Evolutionary conservation across 2,888 invertebrate species (phyloP).

Genomic region (Zaprionus lineosus): DNA sequence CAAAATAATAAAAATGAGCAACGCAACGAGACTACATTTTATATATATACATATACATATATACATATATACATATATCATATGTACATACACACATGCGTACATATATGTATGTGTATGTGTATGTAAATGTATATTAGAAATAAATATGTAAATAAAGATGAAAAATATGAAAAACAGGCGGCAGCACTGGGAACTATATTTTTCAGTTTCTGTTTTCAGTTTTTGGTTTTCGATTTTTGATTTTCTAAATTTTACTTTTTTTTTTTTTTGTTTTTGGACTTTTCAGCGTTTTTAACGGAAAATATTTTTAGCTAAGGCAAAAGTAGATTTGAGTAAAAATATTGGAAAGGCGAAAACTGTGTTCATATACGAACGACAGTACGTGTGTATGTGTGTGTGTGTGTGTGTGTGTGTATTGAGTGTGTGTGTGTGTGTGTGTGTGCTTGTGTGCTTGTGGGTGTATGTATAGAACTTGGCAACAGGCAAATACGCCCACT

Average conservation of each 20-base stretch:
- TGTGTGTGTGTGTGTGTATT: slow-evolving; percentile 4
- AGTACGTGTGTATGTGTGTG: slow-evolving; percentile 1
- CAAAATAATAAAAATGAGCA: slow-evolving; percentile 35
- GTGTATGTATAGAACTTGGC: slow-evolving; percentile 53
- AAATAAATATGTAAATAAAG: slow-evolving; percentile 59
- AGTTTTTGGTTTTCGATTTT: slow-evolving; percentile 17
- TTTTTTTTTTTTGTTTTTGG: slow-evolving; percentile 35
- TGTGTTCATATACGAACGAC: slow-evolving; percentile 4
- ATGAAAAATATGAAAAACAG: slow-evolving; percentile 73
- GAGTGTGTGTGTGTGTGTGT: slow-evolving; percentile 3
- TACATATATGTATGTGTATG: not conserved
- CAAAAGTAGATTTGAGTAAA: slow-evolving; percentile 39
- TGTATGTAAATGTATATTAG: slow-evolving; percentile 19
- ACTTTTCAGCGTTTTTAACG: slow-evolving; percentile 49
- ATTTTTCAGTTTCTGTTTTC: slow-evolving; percentile 3
- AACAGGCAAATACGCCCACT: slow-evolving; percentile 65
- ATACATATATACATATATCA: slow-evolving; percentile 15
- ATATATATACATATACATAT: not conserved
- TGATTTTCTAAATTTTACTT: slow-evolving; percentile 22
- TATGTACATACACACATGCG: too few relatives aligned
- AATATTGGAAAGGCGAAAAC: slow-evolving; percentile 71
- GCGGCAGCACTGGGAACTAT: slow-evolving; percentile 44
- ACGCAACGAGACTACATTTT: slow-evolving; percentile 30
- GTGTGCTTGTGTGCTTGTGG: slow-evolving; percentile 2
- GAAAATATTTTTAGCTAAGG: slow-evolving; percentile 70